Evolutionary conservation across 1,140 invertebrate genomes (phyloP).

Genomic region (Saxidomus purpurata): DNA sequence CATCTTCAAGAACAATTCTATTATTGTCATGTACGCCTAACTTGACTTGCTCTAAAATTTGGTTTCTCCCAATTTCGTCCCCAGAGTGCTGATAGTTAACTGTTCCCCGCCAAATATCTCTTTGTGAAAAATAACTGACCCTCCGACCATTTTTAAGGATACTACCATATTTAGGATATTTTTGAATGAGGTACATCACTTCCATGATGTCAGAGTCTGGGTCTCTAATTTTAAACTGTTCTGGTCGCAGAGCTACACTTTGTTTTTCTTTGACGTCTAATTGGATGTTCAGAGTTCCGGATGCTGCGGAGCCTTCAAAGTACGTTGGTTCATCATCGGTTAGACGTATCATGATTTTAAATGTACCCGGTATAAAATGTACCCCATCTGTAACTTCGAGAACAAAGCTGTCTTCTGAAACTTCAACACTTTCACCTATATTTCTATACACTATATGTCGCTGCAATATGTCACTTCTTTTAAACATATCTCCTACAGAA

Average conservation of each 20-base stretch:
- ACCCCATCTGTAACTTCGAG: slow-evolving; percentile 86
- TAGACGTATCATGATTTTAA: slow-evolving; percentile 81
- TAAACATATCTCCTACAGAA: slow-evolving; percentile 82
- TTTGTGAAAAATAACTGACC: slow-evolving; percentile 83
- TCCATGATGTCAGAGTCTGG: slow-evolving; percentile 82
- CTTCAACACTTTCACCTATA: slow-evolving; percentile 76
- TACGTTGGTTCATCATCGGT: slow-evolving; percentile 85
- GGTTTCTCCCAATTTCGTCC: slow-evolving; percentile 82
- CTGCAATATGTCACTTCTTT: slow-evolving; percentile 78
- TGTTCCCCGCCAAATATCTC: slow-evolving; percentile 79
- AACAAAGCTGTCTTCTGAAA: slow-evolving; percentile 81
- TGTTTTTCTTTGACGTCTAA: slow-evolving; percentile 82
- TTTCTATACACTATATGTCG: slow-evolving; percentile 84
- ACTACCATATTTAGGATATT: slow-evolving; percentile 80
- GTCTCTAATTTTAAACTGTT: slow-evolving; percentile 83
- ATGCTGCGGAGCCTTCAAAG: slow-evolving; percentile 69
- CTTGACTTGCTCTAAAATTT: slow-evolving; percentile 83
- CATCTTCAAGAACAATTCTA: slow-evolving; percentile 80
- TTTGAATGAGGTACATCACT: slow-evolving; percentile 82
- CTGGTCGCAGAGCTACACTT: slow-evolving; percentile 72
- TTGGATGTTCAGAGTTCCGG: slow-evolving; percentile 76
- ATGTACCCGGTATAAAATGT: slow-evolving; percentile 83
- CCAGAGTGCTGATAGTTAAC: slow-evolving; percentile 84
- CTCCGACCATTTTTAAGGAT: slow-evolving; percentile 77
- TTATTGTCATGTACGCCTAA: slow-evolving; percentile 83